Conservation (phyloP, 2,113 vertebrate genomes). For the Oostethus manadensis region DNA sequence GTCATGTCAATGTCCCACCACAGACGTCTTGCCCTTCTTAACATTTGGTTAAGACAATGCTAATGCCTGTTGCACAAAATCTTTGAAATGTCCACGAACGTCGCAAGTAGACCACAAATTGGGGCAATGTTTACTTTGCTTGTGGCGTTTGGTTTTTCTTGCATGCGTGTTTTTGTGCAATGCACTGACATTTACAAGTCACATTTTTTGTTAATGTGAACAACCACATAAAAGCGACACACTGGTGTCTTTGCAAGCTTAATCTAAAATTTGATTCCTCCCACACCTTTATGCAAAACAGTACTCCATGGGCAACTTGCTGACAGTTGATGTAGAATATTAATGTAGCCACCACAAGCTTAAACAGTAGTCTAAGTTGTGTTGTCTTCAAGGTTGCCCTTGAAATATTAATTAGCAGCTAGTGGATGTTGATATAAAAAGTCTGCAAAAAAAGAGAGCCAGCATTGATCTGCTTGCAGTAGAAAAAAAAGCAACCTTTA, state of each 20-base stretch:
- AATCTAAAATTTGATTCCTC: background rate
- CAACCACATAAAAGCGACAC: no score
- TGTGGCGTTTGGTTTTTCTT: no score
- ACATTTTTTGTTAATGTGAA: no score
- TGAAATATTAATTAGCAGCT: background rate
- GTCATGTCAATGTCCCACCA: no score
- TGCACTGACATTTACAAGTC: no score
- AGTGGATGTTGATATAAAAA: background rate
- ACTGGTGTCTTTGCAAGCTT: background rate
- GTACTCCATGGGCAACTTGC: background rate
- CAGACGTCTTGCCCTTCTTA: no score
- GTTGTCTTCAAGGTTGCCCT: background rate
- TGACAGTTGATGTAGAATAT: background rate
- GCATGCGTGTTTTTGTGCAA: no score
- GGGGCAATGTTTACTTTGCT: no score
- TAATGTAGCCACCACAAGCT: background rate
- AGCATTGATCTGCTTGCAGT: conserved; percentile 43
- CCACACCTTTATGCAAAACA: background rate
- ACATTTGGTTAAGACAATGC: no score
- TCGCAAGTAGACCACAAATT: no score
- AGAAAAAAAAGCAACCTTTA: background rate
- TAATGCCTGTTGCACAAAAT: no score
- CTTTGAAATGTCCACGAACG: background rate
- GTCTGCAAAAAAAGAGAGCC: conserved; percentile 12
- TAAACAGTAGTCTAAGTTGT: background rate